Base-by-base conservation (phyloP, 1,140 invertebrate species). In the Diachasma alloeum region DNA sequence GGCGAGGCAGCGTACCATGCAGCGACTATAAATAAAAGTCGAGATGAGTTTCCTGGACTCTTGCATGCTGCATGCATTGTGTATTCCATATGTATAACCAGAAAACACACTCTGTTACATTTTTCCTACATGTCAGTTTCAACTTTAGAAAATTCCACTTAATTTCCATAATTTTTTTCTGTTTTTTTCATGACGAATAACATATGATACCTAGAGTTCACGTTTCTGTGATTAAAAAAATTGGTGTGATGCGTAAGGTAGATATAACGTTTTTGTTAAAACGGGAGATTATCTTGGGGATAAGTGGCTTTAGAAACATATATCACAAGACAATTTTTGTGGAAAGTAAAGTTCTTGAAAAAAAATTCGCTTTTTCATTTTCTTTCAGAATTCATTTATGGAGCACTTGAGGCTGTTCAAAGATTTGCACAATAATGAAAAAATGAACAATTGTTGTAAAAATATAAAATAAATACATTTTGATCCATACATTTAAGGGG, bases 1-100 rank as follows among this genome's bases (percentile, higher is more conserved):
- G 36, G 13, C 26, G 66, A 68, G 59, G 31, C n/a, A 37, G n/a
- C 31, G 36, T 68, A 37, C n/a, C 66, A 68, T 68, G 66, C 66
- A 68, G 19, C 22, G 19, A 63, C 59, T 63, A 63, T 68, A 68
- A 39, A 68, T 68, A 68, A 68, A 37, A 68, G 66, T 68, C n/a
- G 31, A 68, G 36, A 39, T 68, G 66, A 68, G 66, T 68, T 68
- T 68, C 66, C 66, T 68, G 66, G 26, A 68, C 36, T 37, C 36
- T 17, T 68, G 36, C 31, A 68, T 68, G 66, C 66, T 17, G 13
- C 31, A 39, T 68, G 66, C 31, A 68, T 68, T 36, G 26, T 39
- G 39, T 68, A 37, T 37, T 37, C n/a, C 24, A 63, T 31, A 63
- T 63, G 59, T 31, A 63, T 26, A 63, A 63, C 24, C 19, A 63